Evolutionary conservation across 2,888 invertebrate genomes (phyloP), one percentile per base, ranked within the genome.

Genomic region (Acronicta leporina): DNA sequence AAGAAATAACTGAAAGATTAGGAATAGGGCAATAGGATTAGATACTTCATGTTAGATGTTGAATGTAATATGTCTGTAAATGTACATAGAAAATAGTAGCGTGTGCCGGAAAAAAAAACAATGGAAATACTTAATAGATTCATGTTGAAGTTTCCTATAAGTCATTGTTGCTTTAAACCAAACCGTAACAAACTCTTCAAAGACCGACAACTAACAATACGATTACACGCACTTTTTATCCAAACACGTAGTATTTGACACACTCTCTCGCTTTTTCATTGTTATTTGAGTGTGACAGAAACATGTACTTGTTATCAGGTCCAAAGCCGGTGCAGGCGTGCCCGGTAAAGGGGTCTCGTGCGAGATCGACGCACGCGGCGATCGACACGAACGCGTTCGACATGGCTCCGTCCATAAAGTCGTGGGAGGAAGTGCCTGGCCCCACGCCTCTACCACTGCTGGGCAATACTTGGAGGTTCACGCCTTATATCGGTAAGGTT

Each of bases 401-500:
- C 8, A 73, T 89, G 16, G 82, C 90, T 41, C 83, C 87, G 0
- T 81, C 85, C 8, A 89, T 92, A 5, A 89, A 90, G 62, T 88
- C 95, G 15, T 96, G 96, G 91, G 88, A 92, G 0, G 90, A 95
- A 30, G 94, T 96, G 0, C 96, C 96, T 0, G 96, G 96, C 0
- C 96, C 96, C 0, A 95, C 92, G 72, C 95, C 95, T 0, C 67
- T 95, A n/a, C 96, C 96, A 0, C 52, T 96, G 0, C 79, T 96
- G 9, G 96, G 96, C 0, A 96, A 96, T 72, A 95, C 95, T 5
- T 96, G 96, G 96, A 88, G 95, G 71, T 96, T 96, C 74, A 90
- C 95, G 25, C 96, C 96, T 33, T 94, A 92, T 80, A 91, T 96
- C 59, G 96, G 96, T 96, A 85, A 91, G 94, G 20, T 55, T 27